A percentile compares a stretch with the other conserved stretches of the same genome.
Evolutionary conservation across 2,888 invertebrate species (phyloP).

Genomic region (Galerucella pusilla): DNA sequence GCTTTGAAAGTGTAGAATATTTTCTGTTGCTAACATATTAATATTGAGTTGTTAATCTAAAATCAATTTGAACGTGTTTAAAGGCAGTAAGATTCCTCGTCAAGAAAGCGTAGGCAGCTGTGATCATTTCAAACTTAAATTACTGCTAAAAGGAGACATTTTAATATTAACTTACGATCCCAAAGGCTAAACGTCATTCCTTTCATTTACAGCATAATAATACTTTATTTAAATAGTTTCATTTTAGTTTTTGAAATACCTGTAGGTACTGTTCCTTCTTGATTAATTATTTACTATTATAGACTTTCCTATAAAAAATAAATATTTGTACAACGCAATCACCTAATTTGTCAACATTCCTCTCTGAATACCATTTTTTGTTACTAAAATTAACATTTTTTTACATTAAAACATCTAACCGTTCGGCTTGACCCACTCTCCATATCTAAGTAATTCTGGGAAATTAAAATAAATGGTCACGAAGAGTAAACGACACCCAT

Average conservation of each 20-base stretch:
- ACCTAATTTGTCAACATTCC: too few relatives aligned
- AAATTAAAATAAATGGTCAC: constrained; percentile 19
- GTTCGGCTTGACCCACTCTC: constrained; percentile 9
- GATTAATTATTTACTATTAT: too few relatives aligned
- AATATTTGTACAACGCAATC: too few relatives aligned
- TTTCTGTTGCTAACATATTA: background rate
- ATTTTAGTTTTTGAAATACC: too few relatives aligned
- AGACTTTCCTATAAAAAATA: too few relatives aligned
- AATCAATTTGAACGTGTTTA: constrained; percentile 15
- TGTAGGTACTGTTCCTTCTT: too few relatives aligned
- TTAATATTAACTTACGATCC: constrained; percentile 29
- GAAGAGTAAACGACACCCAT: constrained; percentile 11
- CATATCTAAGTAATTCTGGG: background rate
- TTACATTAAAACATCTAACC: background rate
- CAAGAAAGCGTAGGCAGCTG: constrained; percentile 13
- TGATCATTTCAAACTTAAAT: constrained; percentile 25
- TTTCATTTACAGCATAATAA: constrained; percentile 11
- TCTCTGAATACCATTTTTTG: too few relatives aligned
- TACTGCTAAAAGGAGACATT: constrained; percentile 15
- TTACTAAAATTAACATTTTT: too few relatives aligned
- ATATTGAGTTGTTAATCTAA: constrained; percentile 9
- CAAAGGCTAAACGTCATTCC: constrained; percentile 8
- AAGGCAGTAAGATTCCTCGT: constrained; percentile 14
- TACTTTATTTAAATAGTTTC: too few relatives aligned
- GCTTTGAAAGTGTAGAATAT: background rate